Evolutionary conservation across 2,113 vertebrate species (phyloP), one percentile per base, ranked within the genome.

Genomic region (Oophaga pumilio): DNA sequence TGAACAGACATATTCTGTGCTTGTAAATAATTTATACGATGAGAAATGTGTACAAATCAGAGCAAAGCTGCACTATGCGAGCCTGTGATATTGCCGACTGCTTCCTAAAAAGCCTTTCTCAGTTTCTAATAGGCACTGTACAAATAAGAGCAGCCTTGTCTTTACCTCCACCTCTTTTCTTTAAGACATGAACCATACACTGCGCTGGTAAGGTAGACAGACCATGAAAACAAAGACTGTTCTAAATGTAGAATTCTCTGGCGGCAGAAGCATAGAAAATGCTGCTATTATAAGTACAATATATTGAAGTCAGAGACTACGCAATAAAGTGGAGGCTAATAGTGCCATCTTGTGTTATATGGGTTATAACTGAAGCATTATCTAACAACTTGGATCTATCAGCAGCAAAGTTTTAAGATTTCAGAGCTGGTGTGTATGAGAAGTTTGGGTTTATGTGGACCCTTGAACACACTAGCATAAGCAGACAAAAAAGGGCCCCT

Each of bases 281-380:
- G 14, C 18, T 69, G 18, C 81, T 69, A 12, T 69, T 50, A 10
- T 26, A 66, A 68, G 49, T 6, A 83, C n/a, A 83, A 28, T 7
- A 53, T 50, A 52, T 66, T 50, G 52, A 24, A 43, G 28, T 7
- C 60, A 66, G 69, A 13, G 22, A 26, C 64, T 24, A 26, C 57
- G 33, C 43, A 50, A 14, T 81, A 33, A 74, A 50, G 56, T 66
- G 24, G 81, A 88, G 73, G 33, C 80, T 73, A 64, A 77, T 88
- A 88, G 87, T 88, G 87, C 87, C 87, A 88, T 68, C 87, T 88
- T 88, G 87, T 88, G 87, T 83, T 52, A 56, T 83, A 57, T 78
- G 53, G 62, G 56, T 64, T 53, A 77, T 73, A 71, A 56, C 13
- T 50, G n/a, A 22, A 22, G 4, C 4, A 52, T 49, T 12, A 82